phyloP scores from a whole-genome alignment of 2,113 vertebrate species.

The Damaliscus lunatus region DNA sequence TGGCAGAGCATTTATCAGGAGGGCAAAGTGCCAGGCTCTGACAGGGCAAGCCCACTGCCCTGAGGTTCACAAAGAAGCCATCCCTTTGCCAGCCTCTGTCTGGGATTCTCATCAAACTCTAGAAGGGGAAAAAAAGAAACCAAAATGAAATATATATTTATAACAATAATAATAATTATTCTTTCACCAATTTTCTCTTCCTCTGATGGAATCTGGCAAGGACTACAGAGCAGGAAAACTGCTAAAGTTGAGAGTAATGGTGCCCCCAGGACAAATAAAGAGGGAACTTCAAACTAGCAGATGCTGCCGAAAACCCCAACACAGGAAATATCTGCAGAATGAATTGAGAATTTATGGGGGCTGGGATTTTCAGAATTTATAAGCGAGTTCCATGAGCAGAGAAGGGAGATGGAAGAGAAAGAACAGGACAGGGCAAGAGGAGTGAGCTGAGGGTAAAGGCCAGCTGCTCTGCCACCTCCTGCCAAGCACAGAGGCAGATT shows the following conservation, averaged over 20 bases:
- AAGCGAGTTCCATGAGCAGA: conserved; percentile 72
- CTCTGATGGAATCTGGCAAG: conserved; percentile 78
- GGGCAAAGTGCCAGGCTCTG: conserved; percentile 2
- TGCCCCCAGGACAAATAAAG: conserved; percentile 84
- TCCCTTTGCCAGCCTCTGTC: conserved; percentile 15
- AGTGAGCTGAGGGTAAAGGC: background rate
- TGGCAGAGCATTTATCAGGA: conserved; percentile 6
- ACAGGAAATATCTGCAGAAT: conserved; percentile 86
- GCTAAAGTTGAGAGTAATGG: conserved; percentile 83
- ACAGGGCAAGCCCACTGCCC: background rate
- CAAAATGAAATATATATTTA: conserved; percentile 81
- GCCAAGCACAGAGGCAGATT: background rate
- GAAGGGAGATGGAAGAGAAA: conserved; percentile 50
- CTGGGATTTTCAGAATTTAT: conserved; percentile 73
- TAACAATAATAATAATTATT: conserved; percentile 84
- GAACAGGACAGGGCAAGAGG: background rate
- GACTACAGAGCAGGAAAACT: conserved; percentile 82
- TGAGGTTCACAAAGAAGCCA: background rate
- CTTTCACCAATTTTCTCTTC: conserved; percentile 85
- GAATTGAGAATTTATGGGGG: conserved; percentile 79
- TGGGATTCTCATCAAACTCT: conserved; percentile 76
- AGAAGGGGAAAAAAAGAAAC: conserved; percentile 55
- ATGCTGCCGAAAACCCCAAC: conserved; percentile 83
- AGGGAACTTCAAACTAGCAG: conserved; percentile 85
- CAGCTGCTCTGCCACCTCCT: background rate